phyloP scores from a whole-genome alignment of 64 coral and sea anemone genomes.

The Porites lutea region DNA sequence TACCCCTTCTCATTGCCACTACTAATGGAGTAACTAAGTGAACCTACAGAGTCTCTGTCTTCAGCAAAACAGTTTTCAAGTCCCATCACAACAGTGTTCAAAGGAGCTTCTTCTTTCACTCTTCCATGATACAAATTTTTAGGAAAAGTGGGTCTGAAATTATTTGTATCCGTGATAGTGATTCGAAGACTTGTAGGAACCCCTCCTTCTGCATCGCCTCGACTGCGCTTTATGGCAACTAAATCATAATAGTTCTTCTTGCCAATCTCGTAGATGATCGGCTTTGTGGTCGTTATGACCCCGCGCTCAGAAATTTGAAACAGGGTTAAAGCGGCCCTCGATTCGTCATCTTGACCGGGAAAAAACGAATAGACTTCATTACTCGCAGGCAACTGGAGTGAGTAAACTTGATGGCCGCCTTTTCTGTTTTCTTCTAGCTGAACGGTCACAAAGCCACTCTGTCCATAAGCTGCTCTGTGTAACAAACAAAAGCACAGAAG shows the following conservation, averaged over 20 bases:
- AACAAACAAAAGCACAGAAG: slow-evolving; percentile 46
- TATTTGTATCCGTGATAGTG: slow-evolving; percentile 73
- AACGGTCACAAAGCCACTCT: background rate
- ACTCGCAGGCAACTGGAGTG: slow-evolving; percentile 27
- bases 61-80: slow-evolving; percentile 83
- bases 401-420: background rate
- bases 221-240: slow-evolving; percentile 57
- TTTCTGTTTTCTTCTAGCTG: background rate
- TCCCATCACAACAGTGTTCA: slow-evolving; percentile 73
- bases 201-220: slow-evolving; percentile 72
- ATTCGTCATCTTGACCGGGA: slow-evolving; percentile 28
- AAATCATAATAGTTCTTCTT: slow-evolving; percentile 80
- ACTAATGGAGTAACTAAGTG: slow-evolving; percentile 58
- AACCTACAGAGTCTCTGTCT: slow-evolving; percentile 73
- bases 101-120: slow-evolving; percentile 61
- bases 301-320: slow-evolving; percentile 77
- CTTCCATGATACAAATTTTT: slow-evolving; percentile 61
- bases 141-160: slow-evolving; percentile 86
- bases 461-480: background rate
- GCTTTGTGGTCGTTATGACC: slow-evolving; percentile 60
- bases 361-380: slow-evolving; percentile 64
- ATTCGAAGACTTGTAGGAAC: slow-evolving; percentile 65
- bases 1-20: slow-evolving; percentile 90
- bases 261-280: slow-evolving; percentile 68
- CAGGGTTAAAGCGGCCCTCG: slow-evolving; percentile 31